Percentiles rank a stretch among this genome's conserved stretches.
phyloP scores from a whole-genome alignment of 2,113 vertebrate genomes.

The Onychorhynchus coronatus region DNA sequence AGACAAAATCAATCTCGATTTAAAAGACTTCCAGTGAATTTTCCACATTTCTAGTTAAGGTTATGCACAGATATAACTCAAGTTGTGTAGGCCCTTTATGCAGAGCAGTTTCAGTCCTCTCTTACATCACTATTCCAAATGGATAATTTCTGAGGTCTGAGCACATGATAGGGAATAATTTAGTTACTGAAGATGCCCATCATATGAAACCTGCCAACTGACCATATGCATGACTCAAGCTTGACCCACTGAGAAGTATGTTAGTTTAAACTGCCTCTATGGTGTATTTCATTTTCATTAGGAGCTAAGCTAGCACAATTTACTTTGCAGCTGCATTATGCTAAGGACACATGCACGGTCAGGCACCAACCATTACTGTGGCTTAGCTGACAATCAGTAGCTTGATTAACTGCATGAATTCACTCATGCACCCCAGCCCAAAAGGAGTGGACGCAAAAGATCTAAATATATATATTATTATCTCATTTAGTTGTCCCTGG shows the following conservation, averaged over 20 bases:
- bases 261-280: neutral
- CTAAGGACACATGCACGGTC: slow-evolving; percentile 27
- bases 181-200: neutral
- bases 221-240: neutral
- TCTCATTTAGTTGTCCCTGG: slow-evolving; percentile 35
- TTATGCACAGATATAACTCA: neutral
- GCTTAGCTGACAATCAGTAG: slow-evolving; percentile 44
- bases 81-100: neutral
- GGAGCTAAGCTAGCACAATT: slow-evolving; percentile 10
- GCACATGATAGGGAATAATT: neutral
- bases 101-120: neutral
- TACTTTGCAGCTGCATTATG: slow-evolving; percentile 31
- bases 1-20: neutral
- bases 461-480: slow-evolving; percentile 36
- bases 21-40: neutral
- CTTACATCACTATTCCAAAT: neutral
- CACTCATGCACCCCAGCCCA: neutral
- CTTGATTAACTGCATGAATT: slow-evolving; percentile 53
- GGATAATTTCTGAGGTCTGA: neutral
- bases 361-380: neutral
- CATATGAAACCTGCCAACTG: neutral
- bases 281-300: slow-evolving; percentile 40
- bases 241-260: neutral
- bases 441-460: neutral
- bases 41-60: neutral